Evolutionary conservation across 2,888 invertebrate species (phyloP), one percentile per base, ranked within the genome.

Genomic region (Choristoneura rosaceana): DNA sequence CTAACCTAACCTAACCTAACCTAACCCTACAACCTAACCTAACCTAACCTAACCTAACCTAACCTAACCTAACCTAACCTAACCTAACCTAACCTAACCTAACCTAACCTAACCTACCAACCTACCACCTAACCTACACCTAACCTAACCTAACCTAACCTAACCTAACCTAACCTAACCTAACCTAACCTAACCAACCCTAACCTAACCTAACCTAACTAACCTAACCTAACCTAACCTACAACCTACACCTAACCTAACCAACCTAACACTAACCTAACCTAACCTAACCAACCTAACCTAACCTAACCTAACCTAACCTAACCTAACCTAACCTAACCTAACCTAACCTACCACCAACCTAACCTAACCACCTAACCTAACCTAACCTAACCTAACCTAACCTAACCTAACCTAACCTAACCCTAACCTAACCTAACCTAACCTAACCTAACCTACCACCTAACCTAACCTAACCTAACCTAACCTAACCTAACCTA

Each of bases 401-500:
- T 33, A 33, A 58, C 33, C 58, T 33, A 33, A 58, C 33, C 58
- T 33, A 33, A 58, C 58, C 58, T 58, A 58, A 58, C 58, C 58
- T 58, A 58, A 58, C 58, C 58, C 33, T 55, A 58, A 58, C 58
- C 58, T 58, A 58, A 58, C 58, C n/a, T n/a, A n/a, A n/a, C n/a
- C n/a, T n/a, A n/a, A n/a, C n/a, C n/a, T n/a, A n/a, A n/a, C n/a
- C n/a, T n/a, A n/a, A n/a, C n/a, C n/a, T n/a, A n/a, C n/a, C n/a
- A n/a, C n/a, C n/a, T n/a, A n/a, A n/a, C n/a, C 58, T 58, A 58
- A 58, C 58, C 58, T 58, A 58, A 58, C 58, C 58, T 58, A 58
- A 58, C 58, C 58, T 58, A 58, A 74, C 71, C 70, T 71, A 74
- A 71, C 70, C 71, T 71, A 71, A 74, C 71, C 58, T 58, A 58